phyloP scores from a whole-genome alignment of 2,797 vertebrate species.

The Sarcophilus harrisii region DNA sequence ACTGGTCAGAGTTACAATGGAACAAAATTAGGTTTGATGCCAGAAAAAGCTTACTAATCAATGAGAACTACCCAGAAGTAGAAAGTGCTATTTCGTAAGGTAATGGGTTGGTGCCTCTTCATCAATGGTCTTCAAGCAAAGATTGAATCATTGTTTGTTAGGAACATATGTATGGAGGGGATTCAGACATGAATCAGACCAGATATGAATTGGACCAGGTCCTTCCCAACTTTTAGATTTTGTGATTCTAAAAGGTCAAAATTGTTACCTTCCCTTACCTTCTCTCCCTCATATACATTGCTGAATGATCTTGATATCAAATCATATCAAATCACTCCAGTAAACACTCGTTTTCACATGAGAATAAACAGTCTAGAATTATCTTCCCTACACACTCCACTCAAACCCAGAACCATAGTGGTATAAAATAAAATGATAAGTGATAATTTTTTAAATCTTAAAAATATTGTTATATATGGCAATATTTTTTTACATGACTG shows the following conservation, averaged over 20 bases:
- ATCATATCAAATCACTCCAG: not conserved
- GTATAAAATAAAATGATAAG: not conserved
- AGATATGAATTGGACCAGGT: not conserved
- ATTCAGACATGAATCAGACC: not conserved
- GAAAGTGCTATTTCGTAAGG: not conserved
- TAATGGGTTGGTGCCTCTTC: not conserved
- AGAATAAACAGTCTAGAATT: not conserved
- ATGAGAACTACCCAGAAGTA: not conserved
- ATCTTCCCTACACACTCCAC: not conserved
- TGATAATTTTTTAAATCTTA: not conserved
- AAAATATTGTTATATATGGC: not conserved
- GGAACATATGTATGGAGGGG: not conserved
- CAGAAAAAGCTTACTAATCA: not conserved
- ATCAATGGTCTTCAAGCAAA: not conserved
- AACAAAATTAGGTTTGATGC: not conserved
- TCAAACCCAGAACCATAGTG: not conserved
- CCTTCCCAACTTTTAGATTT: not conserved
- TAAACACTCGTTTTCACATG: not conserved
- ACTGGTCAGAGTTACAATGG: not conserved
- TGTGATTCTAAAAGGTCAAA: not conserved
- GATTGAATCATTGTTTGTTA: not conserved
- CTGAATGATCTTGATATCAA: not conserved
- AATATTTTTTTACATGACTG: not conserved
- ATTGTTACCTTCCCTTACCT: not conserved
- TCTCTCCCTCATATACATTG: not conserved